phyloP scores from a whole-genome alignment of 2,113 vertebrate species.

The Lepisosteus oculatus region DNA sequence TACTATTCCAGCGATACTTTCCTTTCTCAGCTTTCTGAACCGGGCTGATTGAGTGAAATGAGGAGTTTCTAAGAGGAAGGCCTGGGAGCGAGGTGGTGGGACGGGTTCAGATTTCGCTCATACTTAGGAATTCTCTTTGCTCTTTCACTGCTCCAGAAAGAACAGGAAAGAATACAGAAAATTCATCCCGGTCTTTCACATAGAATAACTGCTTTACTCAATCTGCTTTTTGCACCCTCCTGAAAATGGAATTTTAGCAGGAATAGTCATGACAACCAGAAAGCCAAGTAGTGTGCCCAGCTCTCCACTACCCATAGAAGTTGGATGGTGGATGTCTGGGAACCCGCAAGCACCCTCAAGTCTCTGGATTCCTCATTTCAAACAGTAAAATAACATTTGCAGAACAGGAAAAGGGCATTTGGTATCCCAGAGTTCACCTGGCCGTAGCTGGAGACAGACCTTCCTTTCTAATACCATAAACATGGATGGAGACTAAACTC shows the following conservation, averaged over 20 bases:
- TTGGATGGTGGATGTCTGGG: background rate
- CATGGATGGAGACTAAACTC: too few species aligned
- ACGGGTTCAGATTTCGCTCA: too few species aligned
- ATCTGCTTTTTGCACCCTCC: too few species aligned
- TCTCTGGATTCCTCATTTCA: constrained; percentile 5
- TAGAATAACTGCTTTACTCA: too few species aligned
- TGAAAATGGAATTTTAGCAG: background rate
- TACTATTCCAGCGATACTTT: constrained; percentile 10
- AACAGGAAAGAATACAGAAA: too few species aligned
- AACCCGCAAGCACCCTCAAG: background rate
- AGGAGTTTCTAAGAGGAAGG: too few species aligned
- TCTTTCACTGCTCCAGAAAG: too few species aligned
- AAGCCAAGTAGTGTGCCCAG: background rate
- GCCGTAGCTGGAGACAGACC: too few species aligned
- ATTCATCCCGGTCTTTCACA: too few species aligned
- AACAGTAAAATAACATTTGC: background rate
- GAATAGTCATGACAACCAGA: constrained; percentile 3
- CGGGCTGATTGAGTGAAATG: constrained; percentile 3
- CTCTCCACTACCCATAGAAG: background rate
- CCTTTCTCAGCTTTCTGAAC: constrained; percentile 12
- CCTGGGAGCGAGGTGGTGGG: too few species aligned
- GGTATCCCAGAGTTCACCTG: background rate
- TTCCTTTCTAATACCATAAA: too few species aligned
- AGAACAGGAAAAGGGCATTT: background rate
- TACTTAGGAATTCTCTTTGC: too few species aligned